Evolutionary conservation across 2,113 vertebrate genomes (phyloP).

Genomic region (Lycocorax pyrrhopterus): DNA sequence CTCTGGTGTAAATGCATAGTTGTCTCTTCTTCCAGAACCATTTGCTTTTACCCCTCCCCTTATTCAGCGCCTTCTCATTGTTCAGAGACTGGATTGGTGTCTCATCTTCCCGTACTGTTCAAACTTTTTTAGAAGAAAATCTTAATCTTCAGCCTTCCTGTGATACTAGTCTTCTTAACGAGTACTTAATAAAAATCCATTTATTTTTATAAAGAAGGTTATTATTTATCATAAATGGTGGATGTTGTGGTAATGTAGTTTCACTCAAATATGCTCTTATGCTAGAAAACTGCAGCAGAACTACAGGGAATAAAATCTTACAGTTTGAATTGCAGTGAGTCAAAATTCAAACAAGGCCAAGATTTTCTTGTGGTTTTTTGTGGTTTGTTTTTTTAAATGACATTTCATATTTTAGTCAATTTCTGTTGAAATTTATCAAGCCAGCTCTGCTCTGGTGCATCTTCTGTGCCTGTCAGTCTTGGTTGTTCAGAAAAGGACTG

Average conservation of each 20-base stretch:
- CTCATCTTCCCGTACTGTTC: not conserved
- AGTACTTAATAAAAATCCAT: not conserved
- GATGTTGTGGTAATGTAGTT: not conserved
- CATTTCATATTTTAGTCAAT: not conserved
- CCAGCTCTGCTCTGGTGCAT: not conserved
- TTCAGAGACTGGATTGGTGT: fast-evolving
- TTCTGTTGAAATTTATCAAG: not conserved
- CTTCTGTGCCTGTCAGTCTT: not conserved
- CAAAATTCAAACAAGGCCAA: not conserved
- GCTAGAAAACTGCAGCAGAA: not conserved
- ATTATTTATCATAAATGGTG: not conserved
- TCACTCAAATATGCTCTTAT: not conserved
- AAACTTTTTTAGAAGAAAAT: not conserved
- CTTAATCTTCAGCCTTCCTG: not conserved
- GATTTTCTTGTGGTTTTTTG: not conserved
- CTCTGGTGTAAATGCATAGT: not conserved
- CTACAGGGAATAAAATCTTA: not conserved
- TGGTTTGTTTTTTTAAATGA: not conserved
- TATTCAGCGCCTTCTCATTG: not conserved
- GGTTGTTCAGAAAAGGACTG: not conserved
- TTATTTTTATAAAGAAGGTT: not conserved
- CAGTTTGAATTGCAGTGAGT: not conserved
- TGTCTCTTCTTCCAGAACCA: not conserved
- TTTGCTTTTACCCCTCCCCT: not conserved
- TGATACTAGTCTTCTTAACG: not conserved